A percentile compares a stretch with the other conserved stretches of the same genome.
Conservation (phyloP, 2,888 invertebrate species). For the Plebejus argus region DNA sequence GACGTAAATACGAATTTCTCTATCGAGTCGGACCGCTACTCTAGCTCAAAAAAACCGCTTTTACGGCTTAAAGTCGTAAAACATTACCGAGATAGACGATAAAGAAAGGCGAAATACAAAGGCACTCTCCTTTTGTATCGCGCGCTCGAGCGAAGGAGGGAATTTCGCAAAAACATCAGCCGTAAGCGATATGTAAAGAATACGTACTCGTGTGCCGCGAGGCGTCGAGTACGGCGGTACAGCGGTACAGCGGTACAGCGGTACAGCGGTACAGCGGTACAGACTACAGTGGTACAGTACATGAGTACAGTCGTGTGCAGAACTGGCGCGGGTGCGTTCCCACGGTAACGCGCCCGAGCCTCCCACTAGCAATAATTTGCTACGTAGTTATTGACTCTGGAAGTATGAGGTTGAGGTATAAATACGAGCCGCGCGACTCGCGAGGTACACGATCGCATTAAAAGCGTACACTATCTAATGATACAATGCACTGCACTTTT, state of each 20-base stretch:
- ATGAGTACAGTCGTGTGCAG: conserved; percentile 33
- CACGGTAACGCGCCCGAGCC: conserved; percentile 62
- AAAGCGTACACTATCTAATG: conserved; percentile 42
- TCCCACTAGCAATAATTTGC: conserved; percentile 61
- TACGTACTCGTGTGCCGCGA: conserved; percentile 35
- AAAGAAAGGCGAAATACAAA: conserved; percentile 26
- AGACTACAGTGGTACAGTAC: neutral
- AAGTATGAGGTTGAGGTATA: conserved; percentile 50
- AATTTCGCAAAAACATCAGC: conserved; percentile 39
- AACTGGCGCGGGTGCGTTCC: conserved; percentile 55
- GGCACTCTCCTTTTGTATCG: conserved; percentile 36
- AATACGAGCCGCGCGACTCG: conserved; percentile 47
- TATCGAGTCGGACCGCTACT: conserved; percentile 20
- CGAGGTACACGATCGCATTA: conserved; percentile 40
- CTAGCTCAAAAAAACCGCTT: conserved; percentile 17
- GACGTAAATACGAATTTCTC: neutral
- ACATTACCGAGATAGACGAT: conserved; percentile 31
- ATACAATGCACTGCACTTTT: conserved; percentile 40
- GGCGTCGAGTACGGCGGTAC: neutral
- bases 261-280: neutral
- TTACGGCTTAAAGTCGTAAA: conserved; percentile 25
- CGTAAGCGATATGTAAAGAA: conserved; percentile 40
- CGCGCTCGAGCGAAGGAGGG: conserved; percentile 37
- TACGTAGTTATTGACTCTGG: conserved; percentile 57
- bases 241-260: neutral